Base-by-base conservation (phyloP, 2,888 invertebrate genomes). In the Glomeris marginata region DNA sequence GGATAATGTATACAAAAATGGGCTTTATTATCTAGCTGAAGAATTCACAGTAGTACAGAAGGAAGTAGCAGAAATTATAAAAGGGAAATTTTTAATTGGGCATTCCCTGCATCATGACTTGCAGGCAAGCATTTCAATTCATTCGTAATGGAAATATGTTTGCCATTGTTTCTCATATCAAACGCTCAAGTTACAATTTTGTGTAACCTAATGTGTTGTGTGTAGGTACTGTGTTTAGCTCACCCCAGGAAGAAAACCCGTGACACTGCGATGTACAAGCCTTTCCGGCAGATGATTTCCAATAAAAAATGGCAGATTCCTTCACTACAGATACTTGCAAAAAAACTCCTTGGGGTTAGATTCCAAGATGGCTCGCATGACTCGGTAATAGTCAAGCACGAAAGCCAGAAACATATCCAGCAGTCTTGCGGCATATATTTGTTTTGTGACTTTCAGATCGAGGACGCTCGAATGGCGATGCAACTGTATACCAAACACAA, bases 71-170 rank as follows among this genome's bases (percentile, higher is more conserved):
- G 76, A 79, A 28, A 68, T 92, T 11, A 62, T 94, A 0, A 75
- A 75, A 54, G 80, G 79, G 0, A 73, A 78, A 54, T 74, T 84
- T 22, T 66, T 94, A 0, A 80, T 95, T 1, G 94, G 94, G 0
- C 94, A 94, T 66, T 84, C 84, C 0, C 60, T 94, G 11, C 75
- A 78, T 53, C 78, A 90, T 65, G 94, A 94, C 66, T 70, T 92
- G n/a, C 73, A 76, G 59, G 91, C 72, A 49, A 22, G 47, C 38
- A 34, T 45, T n/a, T n/a, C n/a, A n/a, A n/a, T n/a, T n/a, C n/a
- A n/a, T n/a, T n/a, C n/a, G n/a, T n/a, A n/a, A n/a, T n/a, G n/a
- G n/a, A n/a, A n/a, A n/a, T n/a, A n/a, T n/a, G n/a, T n/a, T n/a
- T n/a, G n/a, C n/a, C n/a, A n/a, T n/a, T n/a, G n/a, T n/a, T n/a